Percentiles rank a stretch among this genome's conserved stretches.
phyloP scores from a whole-genome alignment of 2,888 invertebrate species.

The Philonicus albiceps region DNA sequence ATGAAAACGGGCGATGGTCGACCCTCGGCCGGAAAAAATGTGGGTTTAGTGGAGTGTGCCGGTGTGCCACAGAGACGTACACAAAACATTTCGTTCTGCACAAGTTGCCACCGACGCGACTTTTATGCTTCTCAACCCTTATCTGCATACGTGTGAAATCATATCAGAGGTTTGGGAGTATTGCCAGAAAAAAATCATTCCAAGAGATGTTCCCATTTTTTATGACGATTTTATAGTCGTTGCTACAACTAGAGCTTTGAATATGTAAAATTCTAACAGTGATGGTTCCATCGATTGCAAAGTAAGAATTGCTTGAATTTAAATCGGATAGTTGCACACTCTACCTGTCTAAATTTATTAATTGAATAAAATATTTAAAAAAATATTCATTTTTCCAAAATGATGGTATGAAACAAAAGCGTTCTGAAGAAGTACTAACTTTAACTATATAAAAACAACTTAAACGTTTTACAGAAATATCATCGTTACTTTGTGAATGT shows the following conservation, averaged over 20 bases:
- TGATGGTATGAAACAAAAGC: no score
- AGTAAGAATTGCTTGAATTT: background rate
- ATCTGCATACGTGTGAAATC: slow-evolving; percentile 17
- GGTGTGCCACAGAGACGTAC: background rate
- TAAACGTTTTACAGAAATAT: no score
- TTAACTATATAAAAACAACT: no score
- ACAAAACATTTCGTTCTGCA: slow-evolving; percentile 18
- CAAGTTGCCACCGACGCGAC: slow-evolving; percentile 10
- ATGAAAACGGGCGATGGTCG: background rate
- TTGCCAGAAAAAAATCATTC: slow-evolving; percentile 22
- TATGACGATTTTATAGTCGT: background rate
- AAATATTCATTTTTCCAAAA: no score
- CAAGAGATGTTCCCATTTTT: background rate
- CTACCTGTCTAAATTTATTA: no score
- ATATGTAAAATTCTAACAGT: background rate
- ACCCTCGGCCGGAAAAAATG: background rate
- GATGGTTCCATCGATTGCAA: background rate
- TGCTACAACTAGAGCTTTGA: background rate
- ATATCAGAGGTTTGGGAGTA: background rate
- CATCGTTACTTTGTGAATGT: no score
- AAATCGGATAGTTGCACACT: background rate
- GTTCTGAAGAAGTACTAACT: no score
- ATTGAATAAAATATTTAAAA: no score
- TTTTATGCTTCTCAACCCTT: background rate
- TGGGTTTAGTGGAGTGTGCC: background rate